Percentiles rank a stretch among this genome's conserved stretches.
Evolutionary conservation across 2,888 invertebrate genomes (phyloP).

Genomic region (Odontomyia ornata): DNA sequence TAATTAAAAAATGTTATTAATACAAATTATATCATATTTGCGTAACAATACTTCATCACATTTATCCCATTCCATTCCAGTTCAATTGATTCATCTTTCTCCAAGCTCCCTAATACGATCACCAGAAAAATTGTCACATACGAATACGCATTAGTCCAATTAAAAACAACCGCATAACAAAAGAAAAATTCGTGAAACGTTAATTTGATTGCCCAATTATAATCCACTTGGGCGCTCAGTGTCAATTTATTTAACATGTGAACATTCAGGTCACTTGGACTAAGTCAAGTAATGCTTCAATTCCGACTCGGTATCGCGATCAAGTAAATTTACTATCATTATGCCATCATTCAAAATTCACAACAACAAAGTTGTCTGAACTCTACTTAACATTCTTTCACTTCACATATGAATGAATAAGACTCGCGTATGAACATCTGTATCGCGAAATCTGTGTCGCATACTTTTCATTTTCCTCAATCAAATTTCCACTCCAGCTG

Average conservation of each 20-base stretch:
- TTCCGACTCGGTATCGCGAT: neutral
- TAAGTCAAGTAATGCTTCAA: neutral
- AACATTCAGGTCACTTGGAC: constrained; percentile 16
- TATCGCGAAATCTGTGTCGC: constrained; percentile 15
- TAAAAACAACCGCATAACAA: neutral
- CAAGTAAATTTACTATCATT: neutral
- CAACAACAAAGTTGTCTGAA: neutral
- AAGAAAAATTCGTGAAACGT: constrained; percentile 21
- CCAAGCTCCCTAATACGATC: neutral
- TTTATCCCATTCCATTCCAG: neutral
- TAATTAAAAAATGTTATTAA: no score
- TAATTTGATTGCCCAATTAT: constrained; percentile 41
- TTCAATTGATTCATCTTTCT: neutral
- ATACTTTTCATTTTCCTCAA: neutral
- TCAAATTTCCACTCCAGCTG: neutral
- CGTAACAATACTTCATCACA: neutral
- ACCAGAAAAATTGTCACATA: constrained; percentile 8
- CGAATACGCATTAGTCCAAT: constrained; percentile 13
- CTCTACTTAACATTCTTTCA: neutral
- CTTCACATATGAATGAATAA: neutral
- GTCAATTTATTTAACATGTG: constrained; percentile 41
- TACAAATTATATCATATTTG: constrained; percentile 4
- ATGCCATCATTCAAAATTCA: constrained; percentile 18
- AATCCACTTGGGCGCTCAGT: constrained; percentile 30
- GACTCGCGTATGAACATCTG: neutral